phyloP scores from a whole-genome alignment of 2,888 invertebrate genomes.

The Acleris laterana region DNA sequence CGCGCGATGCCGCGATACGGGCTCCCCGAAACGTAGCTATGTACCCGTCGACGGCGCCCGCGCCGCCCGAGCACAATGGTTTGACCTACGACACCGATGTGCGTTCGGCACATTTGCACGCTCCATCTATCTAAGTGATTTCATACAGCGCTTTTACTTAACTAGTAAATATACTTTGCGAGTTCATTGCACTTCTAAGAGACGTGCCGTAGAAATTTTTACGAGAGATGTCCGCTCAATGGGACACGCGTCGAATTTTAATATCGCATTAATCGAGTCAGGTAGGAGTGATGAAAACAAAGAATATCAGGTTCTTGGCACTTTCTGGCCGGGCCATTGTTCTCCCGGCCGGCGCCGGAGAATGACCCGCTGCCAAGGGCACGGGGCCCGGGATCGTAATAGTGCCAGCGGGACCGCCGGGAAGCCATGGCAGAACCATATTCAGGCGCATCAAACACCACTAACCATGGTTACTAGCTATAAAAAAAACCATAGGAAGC shows the following conservation, averaged over 20 bases:
- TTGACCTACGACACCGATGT: slow-evolving; percentile 22
- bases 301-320: slow-evolving; percentile 67
- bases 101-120: slow-evolving; percentile 32
- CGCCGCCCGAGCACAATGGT: slow-evolving; percentile 35
- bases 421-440: slow-evolving; percentile 51
- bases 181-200: slow-evolving; percentile 73
- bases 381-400: slow-evolving; percentile 59
- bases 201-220: slow-evolving; percentile 65
- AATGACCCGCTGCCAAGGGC: slow-evolving; percentile 74
- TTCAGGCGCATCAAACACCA: too few species aligned
- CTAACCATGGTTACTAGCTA: too few species aligned
- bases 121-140: slow-evolving; percentile 30
- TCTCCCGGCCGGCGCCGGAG: slow-evolving; percentile 61
- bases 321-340: slow-evolving; percentile 74
- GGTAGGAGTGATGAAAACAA: slow-evolving; percentile 67
- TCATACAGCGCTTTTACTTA: slow-evolving; percentile 11
- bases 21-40: slow-evolving; percentile 52
- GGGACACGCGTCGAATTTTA: slow-evolving; percentile 76
- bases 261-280: slow-evolving; percentile 69
- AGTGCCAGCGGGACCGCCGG: slow-evolving; percentile 63
- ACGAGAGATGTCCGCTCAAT: slow-evolving; percentile 68
- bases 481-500: not conserved
- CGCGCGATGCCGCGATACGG: slow-evolving; percentile 53
- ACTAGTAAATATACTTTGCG: slow-evolving; percentile 43
- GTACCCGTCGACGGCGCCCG: slow-evolving; percentile 32